Evolutionary conservation across 2,113 vertebrate genomes (phyloP).

Genomic region (Salvelinus alpinus): DNA sequence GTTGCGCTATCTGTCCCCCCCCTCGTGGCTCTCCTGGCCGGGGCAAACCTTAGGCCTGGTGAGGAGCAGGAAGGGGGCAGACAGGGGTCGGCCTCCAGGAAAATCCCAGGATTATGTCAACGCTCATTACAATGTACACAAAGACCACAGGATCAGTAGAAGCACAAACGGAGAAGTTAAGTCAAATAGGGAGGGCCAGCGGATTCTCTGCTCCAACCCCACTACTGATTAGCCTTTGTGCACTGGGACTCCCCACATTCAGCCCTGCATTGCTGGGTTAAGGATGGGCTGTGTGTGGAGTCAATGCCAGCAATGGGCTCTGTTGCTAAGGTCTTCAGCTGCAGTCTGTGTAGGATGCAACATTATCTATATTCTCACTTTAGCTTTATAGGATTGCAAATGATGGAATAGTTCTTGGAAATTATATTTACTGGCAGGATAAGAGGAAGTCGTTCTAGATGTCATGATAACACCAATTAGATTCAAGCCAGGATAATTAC

Average conservation of each 20-base stretch:
- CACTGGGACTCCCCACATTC: constrained; percentile 55
- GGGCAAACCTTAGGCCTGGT: constrained; percentile 70
- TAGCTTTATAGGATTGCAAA: not conserved
- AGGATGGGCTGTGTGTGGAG: constrained; percentile 35
- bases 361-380: not conserved
- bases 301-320: constrained; percentile 12
- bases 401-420: not conserved
- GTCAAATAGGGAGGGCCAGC: constrained; percentile 72
- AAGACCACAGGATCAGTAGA: constrained; percentile 72
- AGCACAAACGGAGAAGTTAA: constrained; percentile 72
- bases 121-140: constrained; percentile 78
- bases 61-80: constrained; percentile 58
- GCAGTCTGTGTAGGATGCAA: not conserved
- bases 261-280: constrained; percentile 49
- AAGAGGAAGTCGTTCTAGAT: not conserved
- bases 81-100: constrained; percentile 66
- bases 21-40: constrained; percentile 67
- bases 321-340: not conserved
- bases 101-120: constrained; percentile 83
- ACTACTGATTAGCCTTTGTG: constrained; percentile 77
- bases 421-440: not conserved
- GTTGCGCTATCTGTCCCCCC: constrained; percentile 64
- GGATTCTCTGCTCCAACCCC: constrained; percentile 67
- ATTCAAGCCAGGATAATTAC: not conserved
- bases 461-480: not conserved